Evolutionary conservation across 2,888 invertebrate genomes (phyloP), one percentile per base, ranked within the genome.

Genomic region (Cerastis leucographa): DNA sequence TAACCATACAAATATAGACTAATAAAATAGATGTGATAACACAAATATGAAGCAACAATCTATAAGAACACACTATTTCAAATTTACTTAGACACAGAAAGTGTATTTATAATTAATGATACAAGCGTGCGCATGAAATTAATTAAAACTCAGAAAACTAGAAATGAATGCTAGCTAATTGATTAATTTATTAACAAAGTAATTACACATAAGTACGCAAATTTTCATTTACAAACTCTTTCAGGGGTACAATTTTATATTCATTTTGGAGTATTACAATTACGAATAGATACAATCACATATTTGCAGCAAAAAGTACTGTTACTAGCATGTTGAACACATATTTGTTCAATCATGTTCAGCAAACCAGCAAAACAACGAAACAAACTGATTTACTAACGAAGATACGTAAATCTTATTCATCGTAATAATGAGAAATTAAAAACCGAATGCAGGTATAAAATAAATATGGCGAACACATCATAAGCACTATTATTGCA

Each of bases 401-500:
- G 42, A 51, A 65, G 59, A 82, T 85, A 73, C 68, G 71, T 67
- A 64, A 82, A 78, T 83, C 71, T 78, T 73, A 76, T 83, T 74
- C 64, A 56, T 71, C 44, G 75, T 72, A 51, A 62, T 51, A 78
- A 76, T 74, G 66, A 78, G 62, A 76, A 78, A 78, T 73, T 69
- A 73, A 79, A 76, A 77, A 70, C 14, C 51, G 69, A 61, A 72
- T 70, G 65, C 61, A 61, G 9, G 29, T 74, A 69, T 74, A 71
- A 64, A 68, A 75, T 74, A 71, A 74, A 77, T 68, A 71, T 76
- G 59, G 74, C 64, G 68, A 68, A 79, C 62, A 78, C 64, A 76
- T 85, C 74, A 82, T 83, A 82, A 85, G 81, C 71, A 75, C 80
- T 80, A 85, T 76, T 62, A 86, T 85, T 83, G 85, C 84, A 83